Percentiles rank a stretch among this genome's conserved stretches.
phyloP scores from a whole-genome alignment of 1,140 invertebrate genomes.

The Pomacea maculata region DNA sequence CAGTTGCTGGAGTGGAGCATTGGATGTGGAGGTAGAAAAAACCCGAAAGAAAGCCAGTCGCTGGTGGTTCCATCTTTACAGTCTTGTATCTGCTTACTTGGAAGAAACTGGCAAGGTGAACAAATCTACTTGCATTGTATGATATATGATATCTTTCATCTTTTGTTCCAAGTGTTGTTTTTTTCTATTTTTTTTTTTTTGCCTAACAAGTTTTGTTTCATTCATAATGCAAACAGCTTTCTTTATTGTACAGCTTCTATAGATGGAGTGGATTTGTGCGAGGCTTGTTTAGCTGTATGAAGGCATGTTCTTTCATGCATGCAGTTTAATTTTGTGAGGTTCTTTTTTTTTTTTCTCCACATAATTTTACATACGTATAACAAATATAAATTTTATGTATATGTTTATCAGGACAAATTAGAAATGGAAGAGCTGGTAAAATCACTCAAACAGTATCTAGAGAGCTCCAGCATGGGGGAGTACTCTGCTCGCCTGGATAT shows the following conservation, averaged over 20 bases:
- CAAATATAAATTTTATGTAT: background rate
- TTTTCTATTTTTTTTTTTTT: no score
- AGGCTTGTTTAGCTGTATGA: no score
- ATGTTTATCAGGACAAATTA: conserved; percentile 5
- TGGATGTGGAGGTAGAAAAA: conserved; percentile 66
- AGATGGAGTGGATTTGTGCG: no score
- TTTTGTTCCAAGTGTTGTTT: no score
- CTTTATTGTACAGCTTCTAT: no score
- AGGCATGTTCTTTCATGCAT: no score
- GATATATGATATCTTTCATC: no score
- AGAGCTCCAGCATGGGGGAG: conserved; percentile 83
- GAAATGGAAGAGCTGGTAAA: conserved; percentile 66
- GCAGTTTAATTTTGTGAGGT: no score
- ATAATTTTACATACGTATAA: no score
- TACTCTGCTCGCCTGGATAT: conserved; percentile 83
- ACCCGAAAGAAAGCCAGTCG: conserved; percentile 71
- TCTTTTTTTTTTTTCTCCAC: no score
- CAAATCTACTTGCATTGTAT: background rate
- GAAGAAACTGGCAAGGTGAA: background rate
- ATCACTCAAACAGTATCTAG: conserved; percentile 82
- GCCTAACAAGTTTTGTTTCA: no score
- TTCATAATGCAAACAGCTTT: no score
- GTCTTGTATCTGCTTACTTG: conserved; percentile 62
- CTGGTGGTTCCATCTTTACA: conserved; percentile 92
- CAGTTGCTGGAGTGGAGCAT: conserved; percentile 63